Percentiles rank a stretch among this genome's conserved stretches.
Evolutionary conservation across 1,140 invertebrate species (phyloP).

Genomic region (Psix sp.): DNA sequence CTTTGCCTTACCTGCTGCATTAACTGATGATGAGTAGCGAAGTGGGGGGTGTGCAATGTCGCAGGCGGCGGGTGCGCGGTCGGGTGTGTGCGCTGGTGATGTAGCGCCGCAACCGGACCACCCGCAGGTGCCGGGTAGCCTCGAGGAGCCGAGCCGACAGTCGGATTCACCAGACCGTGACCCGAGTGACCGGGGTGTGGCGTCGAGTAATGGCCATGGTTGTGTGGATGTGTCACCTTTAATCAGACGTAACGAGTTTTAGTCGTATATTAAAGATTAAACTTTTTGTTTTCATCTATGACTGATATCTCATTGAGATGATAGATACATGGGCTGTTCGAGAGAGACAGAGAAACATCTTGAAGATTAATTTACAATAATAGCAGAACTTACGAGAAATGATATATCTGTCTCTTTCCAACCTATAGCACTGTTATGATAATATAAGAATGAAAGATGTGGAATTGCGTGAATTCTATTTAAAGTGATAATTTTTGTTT

Average conservation of each 20-base stretch:
- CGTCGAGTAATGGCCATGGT: slow-evolving; percentile 69
- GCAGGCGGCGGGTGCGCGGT: slow-evolving; percentile 68
- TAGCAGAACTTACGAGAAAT: too few relatives aligned
- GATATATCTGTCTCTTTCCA: too few relatives aligned
- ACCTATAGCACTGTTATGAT: too few relatives aligned
- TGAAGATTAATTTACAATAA: too few relatives aligned
- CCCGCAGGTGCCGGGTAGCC: slow-evolving; percentile 70
- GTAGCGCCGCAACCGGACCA: slow-evolving; percentile 69
- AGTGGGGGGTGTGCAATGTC: slow-evolving; percentile 71
- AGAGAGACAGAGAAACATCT: too few relatives aligned
- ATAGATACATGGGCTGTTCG: too few relatives aligned
- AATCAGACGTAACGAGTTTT: slow-evolving; percentile 7
- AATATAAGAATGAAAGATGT: too few relatives aligned
- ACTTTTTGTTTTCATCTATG: too few relatives aligned
- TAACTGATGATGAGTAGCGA: slow-evolving; percentile 71
- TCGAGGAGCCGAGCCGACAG: slow-evolving; percentile 68
- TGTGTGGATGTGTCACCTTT: slow-evolving; percentile 70
- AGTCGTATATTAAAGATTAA: too few relatives aligned
- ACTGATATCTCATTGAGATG: too few relatives aligned
- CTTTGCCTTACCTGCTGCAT: slow-evolving; percentile 67
- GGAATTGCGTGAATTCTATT: too few relatives aligned
- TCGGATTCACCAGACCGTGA: slow-evolving; percentile 68
- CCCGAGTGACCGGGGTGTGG: slow-evolving; percentile 67
- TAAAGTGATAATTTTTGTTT: too few relatives aligned
- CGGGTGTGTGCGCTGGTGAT: slow-evolving; percentile 69